These are phyloP conservation scores for Hesperophylax magnus DNA, from an alignment of 1,140 invertebrate species.

Conservation along the genomic window DNA sequence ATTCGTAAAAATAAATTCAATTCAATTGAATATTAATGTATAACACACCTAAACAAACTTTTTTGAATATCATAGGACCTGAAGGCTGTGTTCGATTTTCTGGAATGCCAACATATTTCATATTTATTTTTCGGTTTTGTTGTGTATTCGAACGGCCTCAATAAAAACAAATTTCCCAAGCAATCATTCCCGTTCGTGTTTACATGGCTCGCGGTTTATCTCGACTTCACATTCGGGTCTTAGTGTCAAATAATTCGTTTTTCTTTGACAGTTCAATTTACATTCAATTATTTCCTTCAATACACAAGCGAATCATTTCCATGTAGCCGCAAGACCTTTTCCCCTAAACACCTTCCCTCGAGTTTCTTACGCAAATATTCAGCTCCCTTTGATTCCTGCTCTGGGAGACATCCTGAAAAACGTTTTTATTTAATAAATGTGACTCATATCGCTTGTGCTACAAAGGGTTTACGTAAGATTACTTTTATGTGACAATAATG, in stretches of 20 bases:
- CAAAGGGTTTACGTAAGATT: constrained; percentile 36
- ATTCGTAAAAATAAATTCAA: neutral
- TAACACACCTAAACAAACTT: neutral
- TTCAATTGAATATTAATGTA: constrained; percentile 8
- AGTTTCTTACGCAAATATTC: constrained; percentile 14
- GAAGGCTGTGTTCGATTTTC: neutral
- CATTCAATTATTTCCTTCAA: constrained; percentile 57
- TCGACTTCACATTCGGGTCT: constrained; percentile 46
- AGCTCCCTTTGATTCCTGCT: constrained; percentile 28
- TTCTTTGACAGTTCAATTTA: constrained; percentile 53
- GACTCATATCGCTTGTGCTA: constrained; percentile 28
- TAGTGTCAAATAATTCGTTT: constrained; percentile 52
- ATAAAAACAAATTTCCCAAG: constrained; percentile 36
- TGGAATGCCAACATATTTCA: constrained; percentile 24
- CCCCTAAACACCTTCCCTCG: constrained; percentile 8
- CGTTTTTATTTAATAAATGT: constrained; percentile 37
- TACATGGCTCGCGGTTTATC: constrained; percentile 47
- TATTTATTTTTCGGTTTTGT: constrained; percentile 25
- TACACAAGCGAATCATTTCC: constrained; percentile 55
- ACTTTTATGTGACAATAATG: constrained; percentile 39
- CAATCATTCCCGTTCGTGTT: constrained; percentile 46
- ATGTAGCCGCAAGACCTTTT: constrained; percentile 51
- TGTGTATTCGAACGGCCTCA: constrained; percentile 20
- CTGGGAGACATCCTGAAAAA: constrained; percentile 20
- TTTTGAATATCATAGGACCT: neutral